Evolutionary conservation across 2,888 invertebrate species (phyloP).

Genomic region (Tortrix viridana): DNA sequence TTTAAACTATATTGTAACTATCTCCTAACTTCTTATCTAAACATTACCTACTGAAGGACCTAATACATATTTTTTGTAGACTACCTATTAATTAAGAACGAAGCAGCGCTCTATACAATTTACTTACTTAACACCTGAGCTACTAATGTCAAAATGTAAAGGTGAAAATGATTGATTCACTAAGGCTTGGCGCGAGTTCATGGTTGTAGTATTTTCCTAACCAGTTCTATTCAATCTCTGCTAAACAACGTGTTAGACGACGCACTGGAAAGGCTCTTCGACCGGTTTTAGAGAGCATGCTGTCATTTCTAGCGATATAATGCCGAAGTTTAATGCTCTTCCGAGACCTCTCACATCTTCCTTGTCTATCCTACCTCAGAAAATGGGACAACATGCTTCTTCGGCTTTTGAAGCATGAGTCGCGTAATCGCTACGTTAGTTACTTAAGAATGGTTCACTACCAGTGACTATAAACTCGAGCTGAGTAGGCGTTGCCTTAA

Average conservation of each 20-base stretch:
- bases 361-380: background rate
- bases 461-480: slow-evolving; percentile 4
- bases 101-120: no score
- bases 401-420: background rate
- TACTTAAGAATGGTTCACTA: background rate
- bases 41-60: no score
- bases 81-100: no score
- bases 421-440: no score
- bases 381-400: slow-evolving; percentile 2
- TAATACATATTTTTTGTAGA: no score
- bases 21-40: no score
- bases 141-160: slow-evolving; percentile 25
- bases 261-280: slow-evolving; percentile 25
- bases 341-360: background rate
- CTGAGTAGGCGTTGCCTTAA: slow-evolving; percentile 9
- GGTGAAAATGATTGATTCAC: slow-evolving; percentile 35
- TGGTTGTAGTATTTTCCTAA: slow-evolving; percentile 28
- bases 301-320: slow-evolving; percentile 29
- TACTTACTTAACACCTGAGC: slow-evolving; percentile 11
- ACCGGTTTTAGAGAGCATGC: slow-evolving; percentile 31
- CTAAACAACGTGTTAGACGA: slow-evolving; percentile 27
- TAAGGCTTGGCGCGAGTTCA: slow-evolving; percentile 3
- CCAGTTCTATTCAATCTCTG: slow-evolving; percentile 29
- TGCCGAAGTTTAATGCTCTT: background rate
- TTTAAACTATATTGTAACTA: no score